A percentile compares a stretch with the other conserved stretches of the same genome.
Conservation (phyloP, 2,888 invertebrate species). For the Pelosia muscerda region DNA sequence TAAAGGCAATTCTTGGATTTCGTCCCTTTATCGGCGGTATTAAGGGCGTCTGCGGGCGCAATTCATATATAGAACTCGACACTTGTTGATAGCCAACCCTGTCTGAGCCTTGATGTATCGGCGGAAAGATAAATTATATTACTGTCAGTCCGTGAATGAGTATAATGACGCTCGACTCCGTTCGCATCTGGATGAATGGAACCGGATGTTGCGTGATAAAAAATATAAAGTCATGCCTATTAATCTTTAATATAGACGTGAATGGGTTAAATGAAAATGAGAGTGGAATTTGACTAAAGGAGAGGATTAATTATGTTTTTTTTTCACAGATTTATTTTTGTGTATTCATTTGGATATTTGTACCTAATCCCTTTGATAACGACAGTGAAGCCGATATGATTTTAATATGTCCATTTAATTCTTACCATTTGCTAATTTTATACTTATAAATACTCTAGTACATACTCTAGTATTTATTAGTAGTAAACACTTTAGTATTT, state of each 20-base stretch:
- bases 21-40: constrained; percentile 37
- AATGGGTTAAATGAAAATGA: constrained; percentile 20
- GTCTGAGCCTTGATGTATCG: constrained; percentile 60
- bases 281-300: background rate
- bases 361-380: background rate
- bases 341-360: background rate
- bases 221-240: constrained; percentile 32
- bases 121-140: constrained; percentile 66
- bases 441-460: too few relatives aligned
- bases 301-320: background rate
- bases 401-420: background rate
- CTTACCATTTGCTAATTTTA: background rate
- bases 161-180: constrained; percentile 54
- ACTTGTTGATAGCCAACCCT: constrained; percentile 79
- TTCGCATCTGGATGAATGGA: constrained; percentile 41
- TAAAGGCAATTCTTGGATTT: constrained; percentile 36
- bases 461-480: too few relatives aligned
- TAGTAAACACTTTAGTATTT: too few relatives aligned
- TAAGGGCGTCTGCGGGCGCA: constrained; percentile 53
- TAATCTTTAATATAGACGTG: constrained; percentile 26
- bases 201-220: constrained; percentile 31
- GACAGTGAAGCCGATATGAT: background rate
- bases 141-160: constrained; percentile 57
- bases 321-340: background rate
- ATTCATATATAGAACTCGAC: constrained; percentile 75